Evolutionary conservation across 2,888 invertebrate genomes (phyloP), one percentile per base, ranked within the genome.

Genomic region (Halictus ligatus): DNA sequence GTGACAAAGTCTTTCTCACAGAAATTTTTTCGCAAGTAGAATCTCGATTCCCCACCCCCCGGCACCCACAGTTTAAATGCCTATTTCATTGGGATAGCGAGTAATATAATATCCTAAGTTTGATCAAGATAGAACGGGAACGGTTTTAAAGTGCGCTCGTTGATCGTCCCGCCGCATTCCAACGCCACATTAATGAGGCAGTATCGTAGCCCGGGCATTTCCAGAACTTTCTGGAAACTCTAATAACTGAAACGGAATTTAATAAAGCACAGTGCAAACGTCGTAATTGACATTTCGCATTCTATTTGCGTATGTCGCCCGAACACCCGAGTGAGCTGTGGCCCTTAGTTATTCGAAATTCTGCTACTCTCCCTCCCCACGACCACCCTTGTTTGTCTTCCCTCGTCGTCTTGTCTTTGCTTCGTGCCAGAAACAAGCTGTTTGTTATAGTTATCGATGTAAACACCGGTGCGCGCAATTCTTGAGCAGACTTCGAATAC

Each of bases 221-320:
- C 69, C 69, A 73, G 75, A 84, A 85, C 85, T 84, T 84, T 84
- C 84, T 48, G 29, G 48, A 67, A 84, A 77, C 85, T 85, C 76
- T 85, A 80, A 85, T 85, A 85, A 85, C 85, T 78, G 75, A 84
- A 84, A 78, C 77, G 77, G 85, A 85, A 86, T 86, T 86, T 85
- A 85, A 86, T 85, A 85, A 86, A 86, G 81, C 78, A 80, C 75
- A 58, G 80, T 73, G 72, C 75, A 72, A 84, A 85, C 77, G 54
- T 67, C 48, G 77, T 86, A 86, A 86, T 86, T 90, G 90, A 81
- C 90, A 89, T 91, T 92, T 89, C 84, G 87, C 88, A 91, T 92
- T 89, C 92, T 84, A 87, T 88, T 90, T 89, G 87, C 87, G 84
- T 85, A 84, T 85, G 84, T 86, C 48, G 76, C 64, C 72, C 60